These are phyloP conservation scores for Microctenopoma lineatum DNA, from an alignment of 2,797 vertebrate species.

Conservation along the genomic window DNA sequence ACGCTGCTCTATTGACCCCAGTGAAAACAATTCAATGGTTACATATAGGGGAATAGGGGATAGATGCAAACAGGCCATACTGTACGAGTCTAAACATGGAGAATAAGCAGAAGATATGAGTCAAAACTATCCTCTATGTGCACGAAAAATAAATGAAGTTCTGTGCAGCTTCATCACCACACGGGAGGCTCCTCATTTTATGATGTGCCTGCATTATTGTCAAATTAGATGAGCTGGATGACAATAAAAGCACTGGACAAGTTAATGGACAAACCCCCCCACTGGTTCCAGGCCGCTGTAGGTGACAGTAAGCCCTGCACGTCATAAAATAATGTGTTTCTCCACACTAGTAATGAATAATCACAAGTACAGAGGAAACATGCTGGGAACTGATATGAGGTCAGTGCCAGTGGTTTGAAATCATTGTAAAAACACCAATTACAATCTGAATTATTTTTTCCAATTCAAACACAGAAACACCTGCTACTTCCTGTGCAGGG, in stretches of 20 bases:
- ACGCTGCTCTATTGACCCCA: conserved; percentile 12
- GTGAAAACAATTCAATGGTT: conserved; percentile 10
- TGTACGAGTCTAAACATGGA: neutral
- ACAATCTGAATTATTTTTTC: too few species aligned
- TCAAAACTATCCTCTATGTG: neutral
- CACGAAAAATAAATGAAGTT: conserved; percentile 9
- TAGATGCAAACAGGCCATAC: neutral
- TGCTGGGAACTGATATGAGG: too few species aligned
- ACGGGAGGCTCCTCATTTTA: conserved; percentile 18
- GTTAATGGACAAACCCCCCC: neutral
- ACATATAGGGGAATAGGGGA: neutral
- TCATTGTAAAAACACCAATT: too few species aligned
- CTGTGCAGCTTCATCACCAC: neutral
- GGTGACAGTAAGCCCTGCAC: neutral
- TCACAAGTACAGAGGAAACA: neutral
- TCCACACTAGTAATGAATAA: neutral
- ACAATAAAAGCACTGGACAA: conserved; percentile 1
- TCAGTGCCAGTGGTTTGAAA: too few species aligned
- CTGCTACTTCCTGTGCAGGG: too few species aligned
- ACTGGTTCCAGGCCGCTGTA: too few species aligned
- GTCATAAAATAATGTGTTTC: neutral
- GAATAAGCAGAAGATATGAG: neutral
- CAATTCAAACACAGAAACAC: too few species aligned
- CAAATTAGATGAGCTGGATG: neutral
- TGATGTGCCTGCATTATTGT: neutral